Evolutionary conservation across 2,888 invertebrate species (phyloP), one percentile per base, ranked within the genome.

Genomic region (Chironomus tentans): DNA sequence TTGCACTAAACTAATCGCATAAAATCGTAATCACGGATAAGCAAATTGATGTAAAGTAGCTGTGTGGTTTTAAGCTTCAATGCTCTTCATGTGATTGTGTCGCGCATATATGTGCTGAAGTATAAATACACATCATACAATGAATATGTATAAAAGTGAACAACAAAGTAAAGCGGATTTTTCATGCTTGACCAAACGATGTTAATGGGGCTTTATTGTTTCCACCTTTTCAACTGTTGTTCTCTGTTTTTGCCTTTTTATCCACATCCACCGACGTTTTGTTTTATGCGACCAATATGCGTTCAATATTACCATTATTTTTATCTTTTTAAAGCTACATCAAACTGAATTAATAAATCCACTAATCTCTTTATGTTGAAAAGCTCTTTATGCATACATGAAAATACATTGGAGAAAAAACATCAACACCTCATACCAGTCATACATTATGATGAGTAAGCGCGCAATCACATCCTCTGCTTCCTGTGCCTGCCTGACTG

Each of bases 311-410:
- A 38, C 38, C 10, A 38, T 10, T 10, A 28, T 28, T 24, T 24
- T 24, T 24, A 28, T 28, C 5, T 38, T 38, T 38, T 38, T 38
- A 10, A 38, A 56, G 21, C n/a, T 28, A 68, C 68, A 62, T 46
- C 46, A 68, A 46, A 48, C 65, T 62, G 47, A 48, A 74, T 68
- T 74, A 74, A 62, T 68, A 74, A 74, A 61, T 61, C 46, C 74
- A 74, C 74, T 68, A 74, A 74, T 74, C 74, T 68, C 47, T 74
- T 74, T 72, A 72, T 72, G 61, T 48, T 68, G 61, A 48, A 68
- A 74, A 65, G 68, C 74, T 68, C 48, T 74, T 74, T 74, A 68
- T 74, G 65, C 24, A 65, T 18, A 47, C 68, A 46, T 22, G 62
- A 61, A 74, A 46, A 74, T 74, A 22, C 68, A 62, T 46, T 68